Conservation (phyloP, 2,888 invertebrate species). For the Ectemnius continuus region DNA sequence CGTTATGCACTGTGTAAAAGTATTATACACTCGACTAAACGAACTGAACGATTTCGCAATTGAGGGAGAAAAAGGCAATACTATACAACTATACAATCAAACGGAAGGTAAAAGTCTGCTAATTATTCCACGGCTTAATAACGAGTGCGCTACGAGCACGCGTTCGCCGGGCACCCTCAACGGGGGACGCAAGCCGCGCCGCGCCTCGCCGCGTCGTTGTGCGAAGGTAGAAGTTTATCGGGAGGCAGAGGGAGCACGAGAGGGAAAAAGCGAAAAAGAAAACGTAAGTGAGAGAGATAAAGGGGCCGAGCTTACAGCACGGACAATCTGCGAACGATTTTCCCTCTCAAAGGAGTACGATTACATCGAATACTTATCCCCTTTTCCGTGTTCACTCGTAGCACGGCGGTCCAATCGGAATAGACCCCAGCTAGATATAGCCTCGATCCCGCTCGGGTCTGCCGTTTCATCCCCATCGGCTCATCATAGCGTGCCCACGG, state of each 20-base stretch:
- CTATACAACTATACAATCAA: no score
- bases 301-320: background rate
- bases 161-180: no score
- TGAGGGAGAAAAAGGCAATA: no score
- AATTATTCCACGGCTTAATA: no score
- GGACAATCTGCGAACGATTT: constrained; percentile 22
- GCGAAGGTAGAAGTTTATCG: no score
- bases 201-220: no score
- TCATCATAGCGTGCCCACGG: constrained; percentile 58
- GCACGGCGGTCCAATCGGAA: constrained; percentile 23
- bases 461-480: constrained; percentile 41
- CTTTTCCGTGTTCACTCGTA: constrained; percentile 34
- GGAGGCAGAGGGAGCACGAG: constrained; percentile 1
- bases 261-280: constrained; percentile 10
- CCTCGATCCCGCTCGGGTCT: constrained; percentile 22
- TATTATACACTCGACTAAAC: no score
- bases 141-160: no score
- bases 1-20: no score
- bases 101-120: no score
- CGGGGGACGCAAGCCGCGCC: no score
- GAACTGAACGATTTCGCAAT: no score
- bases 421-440: constrained; percentile 9
- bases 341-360: constrained; percentile 38
- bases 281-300: constrained; percentile 10
- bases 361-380: constrained; percentile 31